A percentile compares a stretch with the other conserved stretches of the same genome.
phyloP scores from a whole-genome alignment of 2,888 invertebrate species.

The Andrena praecox region DNA sequence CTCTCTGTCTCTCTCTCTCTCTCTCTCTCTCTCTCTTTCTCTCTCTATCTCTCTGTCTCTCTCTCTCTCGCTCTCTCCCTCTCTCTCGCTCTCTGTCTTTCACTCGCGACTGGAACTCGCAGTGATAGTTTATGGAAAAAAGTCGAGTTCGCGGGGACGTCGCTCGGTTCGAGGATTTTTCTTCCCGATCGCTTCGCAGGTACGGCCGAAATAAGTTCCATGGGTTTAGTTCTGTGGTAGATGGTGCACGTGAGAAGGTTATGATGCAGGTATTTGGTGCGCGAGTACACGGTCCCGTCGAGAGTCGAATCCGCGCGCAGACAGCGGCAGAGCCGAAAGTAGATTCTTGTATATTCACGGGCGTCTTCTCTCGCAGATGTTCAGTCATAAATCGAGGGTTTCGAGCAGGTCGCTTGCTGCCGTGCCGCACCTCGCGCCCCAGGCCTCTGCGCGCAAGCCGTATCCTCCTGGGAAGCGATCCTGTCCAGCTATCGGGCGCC shows the following conservation, averaged over 20 bases:
- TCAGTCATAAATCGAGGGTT: neutral
- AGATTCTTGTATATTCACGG: neutral
- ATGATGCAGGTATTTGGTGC: constrained; percentile 28
- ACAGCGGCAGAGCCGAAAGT: neutral
- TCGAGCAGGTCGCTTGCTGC: neutral
- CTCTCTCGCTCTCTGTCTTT: too few relatives aligned
- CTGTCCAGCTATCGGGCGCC: neutral
- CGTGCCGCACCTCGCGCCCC: neutral
- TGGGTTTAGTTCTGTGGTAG: neutral
- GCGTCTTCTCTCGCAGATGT: neutral
- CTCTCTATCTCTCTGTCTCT: too few relatives aligned
- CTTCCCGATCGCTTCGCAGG: neutral
- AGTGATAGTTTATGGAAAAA: neutral
- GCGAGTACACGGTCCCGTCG: neutral
- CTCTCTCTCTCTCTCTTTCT: too few relatives aligned
- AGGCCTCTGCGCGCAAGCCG: neutral
- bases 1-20: neutral
- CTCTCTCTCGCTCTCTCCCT: too few relatives aligned
- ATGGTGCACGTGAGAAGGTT: constrained; percentile 34
- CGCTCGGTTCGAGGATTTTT: neutral
- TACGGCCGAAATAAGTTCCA: neutral
- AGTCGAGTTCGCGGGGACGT: neutral
- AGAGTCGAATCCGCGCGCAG: neutral
- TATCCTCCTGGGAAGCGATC: neutral
- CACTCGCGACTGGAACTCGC: constrained; percentile 22